These are phyloP conservation scores for Fragum sueziense DNA, from an alignment of 2,888 invertebrate genomes.

Conservation along the genomic window DNA sequence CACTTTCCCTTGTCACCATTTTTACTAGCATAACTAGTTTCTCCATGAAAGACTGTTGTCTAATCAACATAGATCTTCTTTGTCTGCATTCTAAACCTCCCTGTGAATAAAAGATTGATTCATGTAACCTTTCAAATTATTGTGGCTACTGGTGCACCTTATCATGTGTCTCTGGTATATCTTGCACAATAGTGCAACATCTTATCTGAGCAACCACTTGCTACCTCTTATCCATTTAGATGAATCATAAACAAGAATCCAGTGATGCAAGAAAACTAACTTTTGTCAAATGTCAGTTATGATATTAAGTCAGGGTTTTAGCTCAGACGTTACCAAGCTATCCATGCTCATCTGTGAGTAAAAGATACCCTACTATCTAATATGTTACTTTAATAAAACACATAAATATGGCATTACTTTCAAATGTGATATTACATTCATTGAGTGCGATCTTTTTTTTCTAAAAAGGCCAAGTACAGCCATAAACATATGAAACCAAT, in stretches of 20 bases:
- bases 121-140: too few species aligned
- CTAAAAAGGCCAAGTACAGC: too few species aligned
- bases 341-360: too few species aligned
- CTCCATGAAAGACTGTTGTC: slow-evolving; percentile 95
- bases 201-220: neutral
- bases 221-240: neutral
- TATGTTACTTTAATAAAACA: too few species aligned
- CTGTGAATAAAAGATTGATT: too few species aligned
- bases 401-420: too few species aligned
- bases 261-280: neutral
- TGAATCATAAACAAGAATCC: neutral
- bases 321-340: too few species aligned
- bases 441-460: too few species aligned
- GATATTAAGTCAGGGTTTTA: too few species aligned
- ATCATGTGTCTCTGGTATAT: neutral
- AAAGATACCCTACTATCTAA: too few species aligned
- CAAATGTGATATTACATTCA: too few species aligned
- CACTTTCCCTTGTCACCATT: slow-evolving; percentile 93
- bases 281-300: neutral
- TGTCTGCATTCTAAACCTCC: slow-evolving; percentile 80
- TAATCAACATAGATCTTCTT: slow-evolving; percentile 89
- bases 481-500: too few species aligned
- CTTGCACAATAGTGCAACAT: neutral
- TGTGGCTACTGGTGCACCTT: neutral
- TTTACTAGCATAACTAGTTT: slow-evolving; percentile 94